Evolutionary conservation across 2,113 vertebrate genomes (phyloP).

Genomic region (Nymphicus hollandicus): DNA sequence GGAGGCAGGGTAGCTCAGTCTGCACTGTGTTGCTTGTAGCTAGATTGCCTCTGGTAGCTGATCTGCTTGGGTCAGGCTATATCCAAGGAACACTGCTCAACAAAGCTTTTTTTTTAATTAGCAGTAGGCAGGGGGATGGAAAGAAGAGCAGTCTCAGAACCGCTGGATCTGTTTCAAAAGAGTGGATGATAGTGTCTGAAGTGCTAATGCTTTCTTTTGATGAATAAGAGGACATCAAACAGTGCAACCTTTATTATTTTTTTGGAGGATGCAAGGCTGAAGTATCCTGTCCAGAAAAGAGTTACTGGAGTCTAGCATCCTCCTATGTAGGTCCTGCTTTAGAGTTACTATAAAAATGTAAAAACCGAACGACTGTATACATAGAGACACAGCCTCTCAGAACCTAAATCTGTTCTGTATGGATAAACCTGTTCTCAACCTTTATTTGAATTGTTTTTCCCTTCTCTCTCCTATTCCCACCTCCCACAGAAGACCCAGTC

Average conservation of each 20-base stretch:
- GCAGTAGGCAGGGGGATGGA: neutral
- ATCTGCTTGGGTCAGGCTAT: neutral
- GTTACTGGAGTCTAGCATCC: neutral
- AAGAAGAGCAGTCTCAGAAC: neutral
- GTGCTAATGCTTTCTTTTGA: neutral
- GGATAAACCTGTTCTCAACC: neutral
- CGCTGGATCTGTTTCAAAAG: neutral
- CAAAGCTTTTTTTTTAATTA: neutral
- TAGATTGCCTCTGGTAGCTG: neutral
- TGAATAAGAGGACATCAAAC: neutral
- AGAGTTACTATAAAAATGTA: neutral
- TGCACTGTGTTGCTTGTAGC: neutral
- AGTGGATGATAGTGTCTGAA: neutral
- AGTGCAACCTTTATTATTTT: neutral
- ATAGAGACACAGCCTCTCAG: neutral
- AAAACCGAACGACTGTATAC: neutral
- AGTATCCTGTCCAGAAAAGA: neutral
- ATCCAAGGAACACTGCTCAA: neutral
- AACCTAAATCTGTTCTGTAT: neutral
- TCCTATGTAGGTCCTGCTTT: neutral
- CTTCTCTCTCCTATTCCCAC: neutral
- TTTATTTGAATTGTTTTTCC: neutral
- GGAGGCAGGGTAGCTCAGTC: neutral
- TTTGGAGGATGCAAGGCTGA: neutral
- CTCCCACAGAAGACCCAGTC: neutral